These are phyloP conservation scores for Rhincodon typus DNA, from an alignment of 2,797 vertebrate species.

Conservation along the genomic window DNA sequence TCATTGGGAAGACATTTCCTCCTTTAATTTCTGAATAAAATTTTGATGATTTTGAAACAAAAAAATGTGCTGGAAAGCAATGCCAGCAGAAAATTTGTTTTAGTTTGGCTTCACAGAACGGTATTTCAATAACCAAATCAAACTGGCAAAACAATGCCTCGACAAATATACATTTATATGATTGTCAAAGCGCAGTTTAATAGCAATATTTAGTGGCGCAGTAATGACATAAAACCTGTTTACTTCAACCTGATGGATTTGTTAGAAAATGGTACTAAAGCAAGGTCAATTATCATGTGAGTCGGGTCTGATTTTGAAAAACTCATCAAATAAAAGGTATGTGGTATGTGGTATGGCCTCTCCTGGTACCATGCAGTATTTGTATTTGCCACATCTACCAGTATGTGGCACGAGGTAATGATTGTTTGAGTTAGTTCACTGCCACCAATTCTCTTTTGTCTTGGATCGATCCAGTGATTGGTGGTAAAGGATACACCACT, in stretches of 20 bases:
- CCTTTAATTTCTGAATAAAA: neutral
- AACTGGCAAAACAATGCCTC: slow-evolving; percentile 20
- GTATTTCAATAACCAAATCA: neutral
- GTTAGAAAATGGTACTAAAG: neutral
- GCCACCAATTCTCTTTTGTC: too few species aligned
- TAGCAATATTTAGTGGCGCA: neutral
- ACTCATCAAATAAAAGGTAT: neutral
- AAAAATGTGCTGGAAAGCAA: neutral
- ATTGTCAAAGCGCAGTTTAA: neutral
- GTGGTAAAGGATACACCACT: too few species aligned
- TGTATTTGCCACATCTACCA: too few species aligned
- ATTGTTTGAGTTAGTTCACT: too few species aligned
- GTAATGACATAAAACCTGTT: neutral
- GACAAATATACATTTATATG: neutral
- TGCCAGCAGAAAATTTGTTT: neutral
- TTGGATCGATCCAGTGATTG: too few species aligned
- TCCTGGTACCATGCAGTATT: too few species aligned
- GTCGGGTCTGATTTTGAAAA: neutral
- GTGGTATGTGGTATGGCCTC: too few species aligned
- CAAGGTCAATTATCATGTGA: neutral
- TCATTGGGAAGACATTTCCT: neutral
- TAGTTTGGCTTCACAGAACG: neutral
- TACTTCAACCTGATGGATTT: neutral
- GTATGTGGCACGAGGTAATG: too few species aligned
- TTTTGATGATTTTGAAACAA: neutral